phyloP scores from a whole-genome alignment of 2,113 vertebrate species.

The Tychaedon coryphoeus region DNA sequence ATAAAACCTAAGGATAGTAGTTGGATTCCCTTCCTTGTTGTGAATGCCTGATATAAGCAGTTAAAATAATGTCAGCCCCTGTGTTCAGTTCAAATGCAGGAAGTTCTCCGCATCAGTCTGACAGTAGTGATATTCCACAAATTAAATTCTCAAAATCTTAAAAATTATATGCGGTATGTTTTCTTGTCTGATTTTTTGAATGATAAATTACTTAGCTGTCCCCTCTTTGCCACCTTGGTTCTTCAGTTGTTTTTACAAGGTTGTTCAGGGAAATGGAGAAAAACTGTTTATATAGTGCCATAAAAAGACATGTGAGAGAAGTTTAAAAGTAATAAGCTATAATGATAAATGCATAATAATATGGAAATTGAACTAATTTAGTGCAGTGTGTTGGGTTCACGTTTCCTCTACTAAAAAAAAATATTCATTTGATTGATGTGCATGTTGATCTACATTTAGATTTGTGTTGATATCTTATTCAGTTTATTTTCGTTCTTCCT shows the following conservation, averaged over 20 bases:
- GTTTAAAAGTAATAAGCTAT: slow-evolving; percentile 3
- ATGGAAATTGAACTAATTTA: background rate
- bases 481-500: slow-evolving; percentile 17
- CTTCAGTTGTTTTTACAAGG: background rate
- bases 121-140: background rate
- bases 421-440: background rate
- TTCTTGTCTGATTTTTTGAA: background rate
- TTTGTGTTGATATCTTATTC: background rate
- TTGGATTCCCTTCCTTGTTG: background rate
- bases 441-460: background rate
- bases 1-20: background rate
- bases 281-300: background rate
- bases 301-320: background rate
- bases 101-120: background rate
- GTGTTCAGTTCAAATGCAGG: background rate
- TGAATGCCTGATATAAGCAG: background rate
- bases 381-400: background rate
- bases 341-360: slow-evolving; percentile 21
- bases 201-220: background rate
- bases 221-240: background rate
- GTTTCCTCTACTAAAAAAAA: background rate
- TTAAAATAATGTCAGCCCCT: background rate
- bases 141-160: background rate
- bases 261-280: background rate
- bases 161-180: background rate